phyloP scores from a whole-genome alignment of 2,888 invertebrate genomes.

The Periphyllus acericola region DNA sequence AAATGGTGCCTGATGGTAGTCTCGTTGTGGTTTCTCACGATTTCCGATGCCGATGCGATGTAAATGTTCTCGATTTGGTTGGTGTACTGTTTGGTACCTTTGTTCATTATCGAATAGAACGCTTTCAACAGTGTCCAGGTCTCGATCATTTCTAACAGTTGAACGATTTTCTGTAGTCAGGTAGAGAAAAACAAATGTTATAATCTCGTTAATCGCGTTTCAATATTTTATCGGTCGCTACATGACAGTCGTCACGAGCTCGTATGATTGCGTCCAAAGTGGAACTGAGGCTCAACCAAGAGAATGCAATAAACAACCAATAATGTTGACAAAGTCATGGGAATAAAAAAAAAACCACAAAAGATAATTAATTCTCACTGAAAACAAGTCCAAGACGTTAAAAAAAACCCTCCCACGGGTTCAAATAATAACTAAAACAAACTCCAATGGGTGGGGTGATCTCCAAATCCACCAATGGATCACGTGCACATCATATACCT shows the following conservation, averaged over 20 bases:
- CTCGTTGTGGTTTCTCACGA: neutral
- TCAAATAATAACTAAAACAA: no score
- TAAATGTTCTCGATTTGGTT: slow-evolving; percentile 27
- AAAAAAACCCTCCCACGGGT: no score
- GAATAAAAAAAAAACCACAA: no score
- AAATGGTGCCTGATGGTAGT: slow-evolving; percentile 25
- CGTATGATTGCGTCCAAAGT: no score
- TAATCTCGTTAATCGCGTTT: neutral
- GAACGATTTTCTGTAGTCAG: slow-evolving; percentile 67
- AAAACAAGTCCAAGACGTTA: no score
- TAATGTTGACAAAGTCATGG: no score
- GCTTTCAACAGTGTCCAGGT: slow-evolving; percentile 68
- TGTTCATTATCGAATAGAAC: slow-evolving; percentile 43
- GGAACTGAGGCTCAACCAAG: no score
- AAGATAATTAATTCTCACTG: no score
- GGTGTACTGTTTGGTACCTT: slow-evolving; percentile 2
- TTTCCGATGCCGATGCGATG: slow-evolving; percentile 30
- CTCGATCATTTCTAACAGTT: slow-evolving; percentile 67
- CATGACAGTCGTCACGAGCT: no score
- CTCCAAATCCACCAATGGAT: neutral
- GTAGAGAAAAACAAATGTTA: neutral
- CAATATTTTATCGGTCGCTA: no score
- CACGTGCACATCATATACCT: slow-evolving; percentile 73
- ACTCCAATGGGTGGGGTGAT: neutral
- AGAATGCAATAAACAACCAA: no score